Base-by-base conservation (phyloP, 1,140 invertebrate species). In the Danaus melanippus region DNA sequence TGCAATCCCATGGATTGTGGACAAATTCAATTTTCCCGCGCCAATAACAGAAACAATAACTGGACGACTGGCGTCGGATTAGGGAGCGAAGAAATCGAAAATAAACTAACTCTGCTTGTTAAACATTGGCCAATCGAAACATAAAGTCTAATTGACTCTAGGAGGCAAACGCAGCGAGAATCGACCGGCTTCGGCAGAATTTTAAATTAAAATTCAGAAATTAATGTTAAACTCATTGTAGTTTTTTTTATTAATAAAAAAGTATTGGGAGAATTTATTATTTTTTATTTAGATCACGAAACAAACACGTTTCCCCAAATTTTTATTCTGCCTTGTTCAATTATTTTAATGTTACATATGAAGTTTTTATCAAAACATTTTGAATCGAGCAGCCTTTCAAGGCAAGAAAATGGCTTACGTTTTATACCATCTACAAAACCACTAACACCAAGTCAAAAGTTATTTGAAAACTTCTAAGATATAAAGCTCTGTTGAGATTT, bases 11-110 rank as follows among this genome's bases (percentile, higher is more conserved):
- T 61, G 70, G 76, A 76, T 79, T 76, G 77, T 74, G 73, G 76
- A 75, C 74, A 74, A 77, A 83, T 83, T 78, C 76, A 79, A 83
- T 83, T 83, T 83, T 73, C 77, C 70, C 67, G 56, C 71, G 67
- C 58, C 77, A 76, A 83, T 80, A 80, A 74, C 71, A 73, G 66
- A 71, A 71, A 74, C 76, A 83, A 79, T 77, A 79, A 75, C 74
- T 60, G 48, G 50, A 59, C 47, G 52, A 54, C 50, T n/a, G 56
- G 21, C 47, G 42, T 46, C 47, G 59, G 53, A 65, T 53, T 56
- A 47, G 12, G 56, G 50, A 52, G 53, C 51, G 50, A 62, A 57
- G 47, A 58, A 62, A 58, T 53, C 10, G 42, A 32, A 56, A 50
- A 56, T 50, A 46, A 50, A 50, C 47, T 50, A 52, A 55, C 51